A percentile compares a stretch with the other conserved stretches of the same genome.
Conservation (phyloP, 37 sponge, comb jelly and placozoan genomes). For the Amphimedon queenslandica region DNA sequence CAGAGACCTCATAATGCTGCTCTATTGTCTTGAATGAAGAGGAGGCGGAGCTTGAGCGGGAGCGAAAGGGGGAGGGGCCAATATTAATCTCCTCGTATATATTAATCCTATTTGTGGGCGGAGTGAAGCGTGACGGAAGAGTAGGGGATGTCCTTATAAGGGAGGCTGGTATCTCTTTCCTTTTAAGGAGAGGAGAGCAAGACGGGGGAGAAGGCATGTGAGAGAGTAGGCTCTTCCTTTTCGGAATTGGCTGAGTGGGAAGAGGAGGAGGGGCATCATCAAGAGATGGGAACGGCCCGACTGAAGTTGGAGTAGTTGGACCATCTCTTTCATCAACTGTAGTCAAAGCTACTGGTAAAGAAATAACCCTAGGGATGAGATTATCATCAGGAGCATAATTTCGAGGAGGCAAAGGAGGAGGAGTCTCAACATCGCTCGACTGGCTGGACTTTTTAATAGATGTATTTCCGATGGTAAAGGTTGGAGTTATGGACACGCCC, state of each 20-base stretch:
- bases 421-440: slow-evolving; percentile 1
- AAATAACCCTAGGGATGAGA: background rate
- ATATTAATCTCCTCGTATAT: background rate
- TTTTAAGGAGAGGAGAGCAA: background rate
- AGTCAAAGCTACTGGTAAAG: background rate
- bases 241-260: slow-evolving; percentile 22
- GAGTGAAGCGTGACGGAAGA: background rate
- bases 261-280: slow-evolving; percentile 21
- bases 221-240: slow-evolving; percentile 4
- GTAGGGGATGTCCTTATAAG: background rate
- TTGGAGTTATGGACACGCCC: background rate
- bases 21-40: background rate
- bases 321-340: background rate
- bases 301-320: background rate
- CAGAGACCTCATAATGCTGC: background rate
- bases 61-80: background rate
- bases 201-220: background rate
- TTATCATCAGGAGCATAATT: background rate
- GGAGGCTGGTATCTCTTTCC: background rate
- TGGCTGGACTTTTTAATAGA: too few species aligned
- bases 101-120: background rate
- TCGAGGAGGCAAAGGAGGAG: slow-evolving; percentile 3
- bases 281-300: background rate
- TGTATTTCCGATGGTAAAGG: too few species aligned
- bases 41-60: background rate